Base-by-base conservation (phyloP, 2,888 invertebrate species). In the Lacanobia oleracea region DNA sequence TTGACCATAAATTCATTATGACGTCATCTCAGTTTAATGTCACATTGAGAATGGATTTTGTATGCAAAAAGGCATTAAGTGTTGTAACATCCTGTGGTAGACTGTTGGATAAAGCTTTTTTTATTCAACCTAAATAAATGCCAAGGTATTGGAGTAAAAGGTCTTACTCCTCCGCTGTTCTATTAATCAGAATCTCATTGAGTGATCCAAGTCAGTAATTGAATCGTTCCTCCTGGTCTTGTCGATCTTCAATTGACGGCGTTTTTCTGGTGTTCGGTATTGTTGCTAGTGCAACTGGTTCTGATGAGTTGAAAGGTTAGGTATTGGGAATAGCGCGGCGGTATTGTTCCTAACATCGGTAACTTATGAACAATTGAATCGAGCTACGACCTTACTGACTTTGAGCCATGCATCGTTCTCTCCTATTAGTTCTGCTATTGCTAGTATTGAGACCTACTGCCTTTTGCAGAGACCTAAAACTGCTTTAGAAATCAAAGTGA, bases 11-110 rank as follows among this genome's bases (percentile, higher is more conserved):
- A 76, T 18, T n/a, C 33, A 70, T 23, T 68, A 72, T 82, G 82
- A 70, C 57, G 69, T 82, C 82, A 81, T 51, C 43, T 16, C 5
- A 40, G 54, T 53, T 56, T 62, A 82, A 79, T 70, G 68, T 69
- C 72, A 82, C 50, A 45, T 79, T 71, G 53, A 61, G 60, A 68
- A 69, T 67, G 43, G 51, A 50, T 75, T 69, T 60, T 16, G 18
- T 67, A 78, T 78, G 78, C 80, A 75, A 78, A 70, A 79, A 54
- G 33, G 14, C 18, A 27, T 18, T 51, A 18, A 3, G 10, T 64
- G 45, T 78, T 66, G 50, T 70, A 75, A 79, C 66, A 75, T 79
- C 78, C 78, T 78, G 64, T 59, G 53, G 21, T 21, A 56, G 54
- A 50, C 57, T 40, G 23, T 51, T 56, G 12, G 57, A 21, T 63